Base-by-base conservation (phyloP, 1,140 invertebrate genomes). In the Acromyrmex heyeri region DNA sequence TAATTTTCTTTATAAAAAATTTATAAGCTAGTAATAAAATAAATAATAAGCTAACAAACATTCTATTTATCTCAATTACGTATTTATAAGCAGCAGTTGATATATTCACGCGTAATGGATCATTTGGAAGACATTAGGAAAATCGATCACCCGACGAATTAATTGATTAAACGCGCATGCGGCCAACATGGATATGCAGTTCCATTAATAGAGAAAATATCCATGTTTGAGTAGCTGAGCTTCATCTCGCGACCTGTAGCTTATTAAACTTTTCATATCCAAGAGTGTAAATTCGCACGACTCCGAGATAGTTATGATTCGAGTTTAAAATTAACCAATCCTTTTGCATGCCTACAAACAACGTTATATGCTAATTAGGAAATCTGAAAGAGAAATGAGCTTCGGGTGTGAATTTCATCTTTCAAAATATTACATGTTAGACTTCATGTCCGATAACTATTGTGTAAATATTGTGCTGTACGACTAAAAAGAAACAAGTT, bases 261-360 rank as follows among this genome's bases (percentile, higher is more conserved):
- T 27, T 78, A 85, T 85, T 77, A 85, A 75, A 85, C 72, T 85
- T 75, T 85, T 85, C 44, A 85, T 64, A 85, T 85, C 16, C 72
- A 70, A 70, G 65, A 72, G 65, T 5, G 5, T 81, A 67, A 81
- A 55, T 69, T 70, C 10, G 50, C 30, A 70, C 16, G 78, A 81
- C 18, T 14, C 27, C 3, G 48, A 55, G 30, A 72, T 50, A 81
- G 65, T 70, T 70, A 34, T 10, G 16, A 81, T 70, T 81, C 65
- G 50, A 81, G 78, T 81, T 81, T 72, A 24, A 81, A 81, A 72
- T 81, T 81, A 81, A 81, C 50, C 50, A 72, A 53, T 81, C 21
- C 48, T 14, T 18, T 12, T 70, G 21, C n/a, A 44, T 50, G 50
- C 5, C 30, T 21, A 70, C 65, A 69, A 81, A 81, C 34, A 57